Evolutionary conservation across 2,888 invertebrate species (phyloP), one percentile per base, ranked within the genome.

Genomic region (Limnephilus auricula): DNA sequence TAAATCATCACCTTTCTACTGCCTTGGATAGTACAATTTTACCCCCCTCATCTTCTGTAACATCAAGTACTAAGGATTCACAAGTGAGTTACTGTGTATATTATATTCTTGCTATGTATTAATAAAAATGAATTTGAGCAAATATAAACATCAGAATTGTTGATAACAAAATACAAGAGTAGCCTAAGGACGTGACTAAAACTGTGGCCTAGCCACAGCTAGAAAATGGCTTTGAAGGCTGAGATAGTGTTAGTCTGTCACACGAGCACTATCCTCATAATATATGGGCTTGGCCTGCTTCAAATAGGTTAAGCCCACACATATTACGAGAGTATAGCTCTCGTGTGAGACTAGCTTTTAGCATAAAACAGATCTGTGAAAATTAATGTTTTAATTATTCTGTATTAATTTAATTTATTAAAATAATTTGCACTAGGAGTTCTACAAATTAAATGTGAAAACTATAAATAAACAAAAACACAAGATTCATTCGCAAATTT

Each of bases 1-100:
- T 96, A 84, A 96, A 96, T 93, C 96, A 96, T 94, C 97, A 96
- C 94, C 94, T 96, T 93, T 95, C 95, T 0, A 95, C 95, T 0
- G 94, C 94, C 91, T 95, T 96, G 93, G 95, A 95, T 18, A 45
- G 84, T 87, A 89, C 91, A 31, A n/a, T 37, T 65, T 34, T 94
- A 91, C 95, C 95, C 94, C 96, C 94, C 93, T 95, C 94, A 93
- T 95, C 94, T 94, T 94, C 37, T 78, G 85, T 88, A 79, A 34
- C 37, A n/a, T 85, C 86, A 12, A 87, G 94, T 37, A 94, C 94
- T 92, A 94, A 93, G 2, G 95, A 96, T 93, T 95, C 96, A 50
- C 96, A 96, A 95, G 97, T 96, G 93, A 94, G 94, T 93, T 85
- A 80, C 85, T 83, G 18, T 15, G 2, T 82, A 65, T 82, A 82